A percentile compares a stretch with the other conserved stretches of the same genome.
phyloP scores from a whole-genome alignment of 2,797 vertebrate species.

The Ptychobarbus kaznakovi region DNA sequence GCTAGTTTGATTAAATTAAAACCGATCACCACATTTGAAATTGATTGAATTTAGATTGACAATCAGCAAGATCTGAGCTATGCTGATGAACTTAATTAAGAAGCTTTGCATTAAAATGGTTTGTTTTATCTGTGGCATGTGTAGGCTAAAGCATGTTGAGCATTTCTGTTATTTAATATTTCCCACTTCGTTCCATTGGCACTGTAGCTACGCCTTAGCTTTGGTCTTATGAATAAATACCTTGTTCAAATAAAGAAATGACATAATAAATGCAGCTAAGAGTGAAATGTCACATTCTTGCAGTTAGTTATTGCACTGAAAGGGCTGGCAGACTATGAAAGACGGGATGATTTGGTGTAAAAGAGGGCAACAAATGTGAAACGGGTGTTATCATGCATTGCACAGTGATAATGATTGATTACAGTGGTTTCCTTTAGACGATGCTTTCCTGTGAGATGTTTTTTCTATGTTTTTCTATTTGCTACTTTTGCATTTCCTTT shows the following conservation, averaged over 20 bases:
- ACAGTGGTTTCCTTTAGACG: background rate
- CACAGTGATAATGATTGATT: background rate
- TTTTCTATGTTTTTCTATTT: slow-evolving; percentile 5
- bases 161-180: background rate
- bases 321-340: background rate
- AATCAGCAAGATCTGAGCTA: background rate
- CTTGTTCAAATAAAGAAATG: background rate
- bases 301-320: slow-evolving; percentile 3
- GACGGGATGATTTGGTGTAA: background rate
- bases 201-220: background rate
- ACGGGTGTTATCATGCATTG: background rate
- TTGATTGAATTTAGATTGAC: background rate
- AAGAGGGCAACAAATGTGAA: background rate
- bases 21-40: background rate
- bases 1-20: background rate
- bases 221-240: background rate
- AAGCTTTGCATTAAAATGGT: background rate
- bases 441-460: background rate
- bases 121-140: background rate
- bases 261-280: background rate
- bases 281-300: background rate
- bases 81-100: background rate
- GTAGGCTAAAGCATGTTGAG: background rate
- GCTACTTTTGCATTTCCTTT: background rate
- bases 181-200: background rate